Evolutionary conservation across 2,797 vertebrate genomes (phyloP), one percentile per base, ranked within the genome.

Genomic region (Tangara arthus): DNA sequence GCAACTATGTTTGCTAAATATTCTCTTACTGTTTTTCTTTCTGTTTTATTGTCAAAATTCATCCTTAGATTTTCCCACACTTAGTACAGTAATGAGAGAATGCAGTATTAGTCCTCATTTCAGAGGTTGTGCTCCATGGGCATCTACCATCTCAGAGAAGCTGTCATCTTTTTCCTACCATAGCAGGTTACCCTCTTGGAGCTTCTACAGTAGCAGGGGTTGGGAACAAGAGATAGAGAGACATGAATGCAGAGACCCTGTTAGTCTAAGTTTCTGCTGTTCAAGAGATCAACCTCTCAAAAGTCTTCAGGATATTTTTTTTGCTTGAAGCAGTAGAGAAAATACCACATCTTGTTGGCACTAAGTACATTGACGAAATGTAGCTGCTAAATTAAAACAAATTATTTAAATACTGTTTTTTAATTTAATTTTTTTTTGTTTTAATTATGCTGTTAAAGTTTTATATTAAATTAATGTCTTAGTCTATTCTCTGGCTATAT

Each of bases 1-100:
- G n/a, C 66, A 86, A 39, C 7, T 13, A 9, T 27, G 2, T 95
- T 93, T 92, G 64, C 56, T 93, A 71, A 94, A 79, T 88, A 88
- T 91, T 96, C 96, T 95, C 55, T 64, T 92, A n/a, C 50, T 82
- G 37, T 53, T 32, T 24, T 47, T n/a, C n/a, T n/a, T n/a, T n/a
- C n/a, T n/a, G n/a, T n/a, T n/a, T n/a, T n/a, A n/a, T n/a, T n/a
- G n/a, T n/a, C n/a, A n/a, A n/a, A n/a, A n/a, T n/a, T n/a, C n/a
- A n/a, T 83, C 34, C 34, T 68, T 78, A 21, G 34, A 63, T 77
- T 90, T 87, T 85, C 27, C 49, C 41, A 47, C 17, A 26, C 4
- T 28, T 46, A 19, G 19, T 30, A 47, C 23, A 77, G 53, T 59
- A 61, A 69, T 39, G 27, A 81, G 14, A 84, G 12, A 94, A 76